Conservation (phyloP, 2,113 vertebrate species). For the Ictalurus punctatus region DNA sequence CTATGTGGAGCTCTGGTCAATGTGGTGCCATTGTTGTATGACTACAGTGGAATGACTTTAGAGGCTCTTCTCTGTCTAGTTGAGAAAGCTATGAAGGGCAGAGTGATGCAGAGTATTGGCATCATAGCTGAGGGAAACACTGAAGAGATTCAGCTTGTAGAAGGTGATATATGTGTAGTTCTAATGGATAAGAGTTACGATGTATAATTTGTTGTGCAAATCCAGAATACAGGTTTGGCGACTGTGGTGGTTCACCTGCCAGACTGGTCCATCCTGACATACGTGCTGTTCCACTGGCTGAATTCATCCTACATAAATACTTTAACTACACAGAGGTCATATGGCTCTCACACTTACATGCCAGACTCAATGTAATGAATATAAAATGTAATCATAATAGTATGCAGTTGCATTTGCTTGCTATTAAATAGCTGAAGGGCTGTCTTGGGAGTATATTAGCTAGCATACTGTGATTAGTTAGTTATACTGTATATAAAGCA, state of each 20-base stretch:
- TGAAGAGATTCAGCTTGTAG: conserved; percentile 65
- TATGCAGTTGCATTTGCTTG: too few species aligned
- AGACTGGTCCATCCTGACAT: neutral
- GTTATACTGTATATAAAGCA: too few species aligned
- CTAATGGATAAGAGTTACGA: neutral
- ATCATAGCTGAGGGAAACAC: conserved; percentile 77
- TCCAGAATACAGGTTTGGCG: neutral
- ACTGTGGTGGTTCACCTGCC: neutral
- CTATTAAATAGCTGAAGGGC: too few species aligned
- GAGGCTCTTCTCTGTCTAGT: conserved; percentile 71
- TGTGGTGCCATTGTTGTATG: conserved; percentile 74
- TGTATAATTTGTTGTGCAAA: neutral
- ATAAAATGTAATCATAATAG: too few species aligned
- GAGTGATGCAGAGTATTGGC: conserved; percentile 73
- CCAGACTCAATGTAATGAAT: too few species aligned
- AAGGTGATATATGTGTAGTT: neutral
- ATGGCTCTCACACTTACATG: neutral
- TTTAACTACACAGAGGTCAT: neutral
- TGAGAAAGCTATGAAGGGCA: conserved; percentile 69
- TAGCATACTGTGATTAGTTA: too few species aligned
- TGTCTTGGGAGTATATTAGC: too few species aligned
- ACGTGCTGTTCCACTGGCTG: neutral
- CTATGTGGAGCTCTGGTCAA: conserved; percentile 69
- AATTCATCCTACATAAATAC: neutral
- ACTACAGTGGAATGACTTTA: conserved; percentile 72